Conservation (phyloP, 2,797 vertebrate species). For the Pipistrellus kuhlii region DNA sequence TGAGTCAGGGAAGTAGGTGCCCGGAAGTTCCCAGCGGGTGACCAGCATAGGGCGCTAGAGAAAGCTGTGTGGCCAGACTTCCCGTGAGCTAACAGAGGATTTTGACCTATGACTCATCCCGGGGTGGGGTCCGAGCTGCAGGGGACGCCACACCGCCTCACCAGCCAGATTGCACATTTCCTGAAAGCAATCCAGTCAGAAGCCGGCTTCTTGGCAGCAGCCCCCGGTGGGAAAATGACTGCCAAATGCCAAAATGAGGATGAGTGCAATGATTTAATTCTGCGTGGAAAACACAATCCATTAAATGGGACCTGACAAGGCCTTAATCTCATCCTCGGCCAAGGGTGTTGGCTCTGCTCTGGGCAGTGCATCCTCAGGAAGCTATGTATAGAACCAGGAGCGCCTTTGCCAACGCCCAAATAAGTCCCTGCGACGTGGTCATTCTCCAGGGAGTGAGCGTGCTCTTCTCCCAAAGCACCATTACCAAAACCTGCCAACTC, state of each 20-base stretch:
- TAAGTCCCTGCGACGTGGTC: slow-evolving; percentile 40
- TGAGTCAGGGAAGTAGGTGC: neutral
- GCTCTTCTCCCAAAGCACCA: slow-evolving; percentile 54
- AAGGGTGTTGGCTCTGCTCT: slow-evolving; percentile 50
- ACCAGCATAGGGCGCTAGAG: neutral
- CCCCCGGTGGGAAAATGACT: slow-evolving; percentile 60
- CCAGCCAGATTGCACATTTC: slow-evolving; percentile 59
- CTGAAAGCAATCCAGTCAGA: slow-evolving; percentile 75
- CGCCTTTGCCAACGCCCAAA: slow-evolving; percentile 63
- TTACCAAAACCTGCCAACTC: slow-evolving; percentile 9
- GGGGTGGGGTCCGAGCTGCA: neutral
- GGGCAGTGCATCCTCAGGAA: slow-evolving; percentile 35
- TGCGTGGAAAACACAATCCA: slow-evolving; percentile 32
- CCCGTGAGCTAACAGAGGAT: slow-evolving; percentile 57
- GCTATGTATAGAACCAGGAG: slow-evolving; percentile 67
- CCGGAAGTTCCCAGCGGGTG: neutral
- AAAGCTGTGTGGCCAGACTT: slow-evolving; percentile 44
- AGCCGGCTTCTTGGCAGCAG: slow-evolving; percentile 58
- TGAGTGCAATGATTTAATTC: slow-evolving; percentile 68
- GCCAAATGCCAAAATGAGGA: slow-evolving; percentile 71
- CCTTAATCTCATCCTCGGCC: slow-evolving; percentile 55
- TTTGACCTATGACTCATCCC: slow-evolving; percentile 23
- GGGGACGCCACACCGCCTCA: neutral
- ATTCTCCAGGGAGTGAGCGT: neutral
- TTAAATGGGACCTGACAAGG: slow-evolving; percentile 75